Conservation (phyloP, 2,797 vertebrate genomes). For the Spheniscus humboldti region DNA sequence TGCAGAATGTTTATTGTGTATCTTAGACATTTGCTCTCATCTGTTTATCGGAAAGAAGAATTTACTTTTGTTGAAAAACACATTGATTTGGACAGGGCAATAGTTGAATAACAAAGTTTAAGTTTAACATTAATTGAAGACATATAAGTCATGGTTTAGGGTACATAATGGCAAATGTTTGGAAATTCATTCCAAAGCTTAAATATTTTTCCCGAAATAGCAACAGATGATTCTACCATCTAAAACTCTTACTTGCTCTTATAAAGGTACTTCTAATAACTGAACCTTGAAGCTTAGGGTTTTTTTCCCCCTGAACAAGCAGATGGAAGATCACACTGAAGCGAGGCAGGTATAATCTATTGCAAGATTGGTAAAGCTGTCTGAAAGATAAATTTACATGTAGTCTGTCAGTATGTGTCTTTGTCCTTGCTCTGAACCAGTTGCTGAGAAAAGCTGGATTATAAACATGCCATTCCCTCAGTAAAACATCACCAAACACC, state of each 20-base stretch:
- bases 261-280: background rate
- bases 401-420: constrained; percentile 35
- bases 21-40: background rate
- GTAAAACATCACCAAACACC: background rate
- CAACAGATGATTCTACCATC: background rate
- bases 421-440: constrained; percentile 49
- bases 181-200: background rate
- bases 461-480: background rate
- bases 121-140: background rate
- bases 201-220: background rate
- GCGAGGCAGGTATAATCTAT: background rate
- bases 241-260: background rate
- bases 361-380: constrained; percentile 2
- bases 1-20: background rate
- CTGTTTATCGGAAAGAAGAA: background rate
- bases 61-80: background rate
- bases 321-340: constrained; percentile 21
- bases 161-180: background rate
- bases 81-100: background rate
- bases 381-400: constrained; percentile 33
- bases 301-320: background rate
- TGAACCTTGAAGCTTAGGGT: background rate
- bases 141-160: background rate
- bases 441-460: constrained; percentile 47
- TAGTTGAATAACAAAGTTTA: background rate